Base-by-base conservation (phyloP, 2,113 vertebrate genomes). In the Corydoras sp. region DNA sequence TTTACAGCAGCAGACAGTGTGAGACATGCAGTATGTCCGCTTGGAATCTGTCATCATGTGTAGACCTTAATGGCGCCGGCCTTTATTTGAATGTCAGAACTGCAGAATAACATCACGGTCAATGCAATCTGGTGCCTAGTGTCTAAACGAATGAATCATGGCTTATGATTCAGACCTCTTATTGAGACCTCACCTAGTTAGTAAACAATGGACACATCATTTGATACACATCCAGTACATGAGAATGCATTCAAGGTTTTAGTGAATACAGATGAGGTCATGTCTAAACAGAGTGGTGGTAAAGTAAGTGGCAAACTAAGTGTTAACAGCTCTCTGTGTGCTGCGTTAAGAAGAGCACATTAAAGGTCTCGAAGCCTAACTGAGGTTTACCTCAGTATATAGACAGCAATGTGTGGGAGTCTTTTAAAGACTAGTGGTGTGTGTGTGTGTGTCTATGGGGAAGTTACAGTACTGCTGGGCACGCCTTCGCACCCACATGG, bases 1-100 rank as follows among this genome's bases (percentile, higher is more conserved):
- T 67, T 79, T 69, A 62, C 71, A 68, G 67, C 59, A 53, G 62
- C 50, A 18, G 50, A 35, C 69, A 18, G 65, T 65, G 50, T 75
- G 54, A 64, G 72, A 35, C 69, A 53, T 49, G 18, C 18, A 24
- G 18, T 24, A 75, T 70, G 77, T 67, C 80, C 77, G 71, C 69
- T 72, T 75, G 74, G 80, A 79, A 73, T 73, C 77, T 79, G 75
- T 75, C 70, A 67, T 24, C 65, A 60, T 65, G 54, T 68, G 65
- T 59, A 76, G 66, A 76, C 62, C 35, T 73, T 68, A 73, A 74
- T 67, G 65, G 43, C 75, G 75, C 62, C 30, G 61, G 50, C 49
- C 58, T 50, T 62, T 68, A 24, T 72, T n/a, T 56, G 64, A 78
- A 75, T 78, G 73, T 73, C 77, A 79, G 65, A 73, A 75, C 63